Evolutionary conservation across 2,888 invertebrate genomes (phyloP), one percentile per base, ranked within the genome.

Genomic region (Drosophila hamatofila): DNA sequence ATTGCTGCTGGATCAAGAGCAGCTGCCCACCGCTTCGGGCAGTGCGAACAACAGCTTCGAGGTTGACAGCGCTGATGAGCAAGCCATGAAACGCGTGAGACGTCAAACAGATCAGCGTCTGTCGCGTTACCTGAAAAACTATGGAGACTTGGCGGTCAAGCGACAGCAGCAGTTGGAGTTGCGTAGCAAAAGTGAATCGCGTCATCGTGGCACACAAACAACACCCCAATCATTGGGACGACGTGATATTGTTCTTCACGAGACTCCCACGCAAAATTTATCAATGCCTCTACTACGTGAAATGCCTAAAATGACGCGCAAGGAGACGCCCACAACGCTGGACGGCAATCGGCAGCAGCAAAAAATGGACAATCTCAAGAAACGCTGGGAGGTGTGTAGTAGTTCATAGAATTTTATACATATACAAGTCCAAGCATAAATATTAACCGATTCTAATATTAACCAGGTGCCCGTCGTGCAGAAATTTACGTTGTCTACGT

Each of bases 251-350:
- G 92, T 92, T 4, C 67, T 92, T 55, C 81, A 80, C 12, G 91
- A 90, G 54, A 48, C 78, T 2, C 55, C 74, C 14, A 75, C 94
- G 93, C 88, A 91, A 21, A 92, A 93, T 44, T 91, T 95, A 39
- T 95, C 95, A 1, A 94, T 95, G 89, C 95, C 96, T 0, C 93
- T 96, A 25, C 90, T 96, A 66, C 94, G 95, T 72, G 95, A 95
- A 86, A 94, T 94, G 88, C 92, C 92, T 3, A 91, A 90, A 75
- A 91, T 92, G 91, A 92, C 92, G 14, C 85, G 92, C 1, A 84
- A 75, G 30, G 91, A 91, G 57, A 79, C 86, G 54, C 56, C 67
- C 1, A 25, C 65, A 5, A 57, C 67, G 7, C 30, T 54, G 33
- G 37, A 66, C 3, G 76, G 64, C 11, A 78, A 54, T 59, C 79